phyloP scores from a whole-genome alignment of 2,888 invertebrate species.

The Cryptocheilus praepositus region DNA sequence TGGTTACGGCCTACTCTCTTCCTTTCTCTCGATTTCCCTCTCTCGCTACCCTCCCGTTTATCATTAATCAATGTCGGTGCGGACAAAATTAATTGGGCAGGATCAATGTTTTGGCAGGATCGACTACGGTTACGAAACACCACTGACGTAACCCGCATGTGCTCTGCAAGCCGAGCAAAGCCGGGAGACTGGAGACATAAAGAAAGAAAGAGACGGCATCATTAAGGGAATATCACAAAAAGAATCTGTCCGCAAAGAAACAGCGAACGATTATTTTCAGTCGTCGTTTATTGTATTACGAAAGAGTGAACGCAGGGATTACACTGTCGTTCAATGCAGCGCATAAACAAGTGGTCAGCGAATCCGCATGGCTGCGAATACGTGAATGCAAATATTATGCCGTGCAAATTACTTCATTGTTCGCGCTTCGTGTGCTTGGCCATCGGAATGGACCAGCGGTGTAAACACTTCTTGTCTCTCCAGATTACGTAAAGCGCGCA shows the following conservation, averaged over 20 bases:
- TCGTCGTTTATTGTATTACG: no score
- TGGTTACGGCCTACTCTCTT: constrained; percentile 3
- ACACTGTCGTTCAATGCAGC: no score
- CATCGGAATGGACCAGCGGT: no score
- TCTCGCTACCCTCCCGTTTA: constrained; percentile 27
- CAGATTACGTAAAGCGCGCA: no score
- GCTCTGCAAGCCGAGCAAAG: not conserved
- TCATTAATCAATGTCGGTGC: constrained; percentile 58
- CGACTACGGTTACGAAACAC: constrained; percentile 46
- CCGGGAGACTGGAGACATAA: not conserved
- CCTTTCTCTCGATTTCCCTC: constrained; percentile 22
- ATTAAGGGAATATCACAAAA: constrained; percentile 24
- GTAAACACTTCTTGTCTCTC: no score
- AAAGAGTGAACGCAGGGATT: no score
- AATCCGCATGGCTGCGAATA: no score
- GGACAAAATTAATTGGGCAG: constrained; percentile 51
- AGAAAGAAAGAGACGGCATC: constrained; percentile 7
- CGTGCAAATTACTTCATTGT: no score
- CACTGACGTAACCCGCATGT: constrained; percentile 37
- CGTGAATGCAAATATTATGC: no score
- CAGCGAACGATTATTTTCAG: constrained; percentile 12
- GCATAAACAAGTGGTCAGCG: no score
- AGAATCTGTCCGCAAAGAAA: constrained; percentile 18
- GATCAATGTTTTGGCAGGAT: constrained; percentile 63
- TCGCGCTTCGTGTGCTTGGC: no score